Conservation (phyloP, 2,888 invertebrate genomes). For the Andricus quercusramuli region DNA sequence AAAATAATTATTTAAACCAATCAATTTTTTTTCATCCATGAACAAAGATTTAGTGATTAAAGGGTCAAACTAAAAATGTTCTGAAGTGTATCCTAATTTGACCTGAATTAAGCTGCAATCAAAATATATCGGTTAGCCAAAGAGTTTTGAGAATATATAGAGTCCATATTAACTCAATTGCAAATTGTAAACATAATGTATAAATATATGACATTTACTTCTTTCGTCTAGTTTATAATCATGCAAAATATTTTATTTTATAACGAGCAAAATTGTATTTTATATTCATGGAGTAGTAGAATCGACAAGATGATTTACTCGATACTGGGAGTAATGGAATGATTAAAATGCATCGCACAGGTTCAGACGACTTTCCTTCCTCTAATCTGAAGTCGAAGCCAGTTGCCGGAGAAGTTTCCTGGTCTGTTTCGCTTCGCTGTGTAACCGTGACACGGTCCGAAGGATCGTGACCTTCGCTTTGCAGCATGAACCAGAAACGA, state of each 20-base stretch:
- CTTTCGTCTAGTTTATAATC: neutral
- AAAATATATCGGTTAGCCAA: too few species aligned
- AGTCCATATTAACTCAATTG: too few species aligned
- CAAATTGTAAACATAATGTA: too few species aligned
- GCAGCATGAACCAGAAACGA: slow-evolving; percentile 40
- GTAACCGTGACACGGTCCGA: slow-evolving; percentile 27
- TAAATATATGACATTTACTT: neutral
- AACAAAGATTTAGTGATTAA: too few species aligned
- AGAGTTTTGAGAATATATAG: too few species aligned
- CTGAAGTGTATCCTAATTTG: too few species aligned
- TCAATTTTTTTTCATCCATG: too few species aligned
- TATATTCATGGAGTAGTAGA: neutral
- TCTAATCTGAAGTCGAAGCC: slow-evolving; percentile 19
- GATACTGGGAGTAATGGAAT: neutral
- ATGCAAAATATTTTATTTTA: too few species aligned
- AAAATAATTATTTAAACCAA: too few species aligned
- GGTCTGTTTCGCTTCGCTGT: slow-evolving; percentile 16
- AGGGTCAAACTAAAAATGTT: too few species aligned
- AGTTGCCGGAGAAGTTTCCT: slow-evolving; percentile 24
- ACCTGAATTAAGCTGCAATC: too few species aligned
- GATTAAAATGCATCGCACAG: slow-evolving; percentile 33
- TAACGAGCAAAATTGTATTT: neutral
- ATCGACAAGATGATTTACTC: neutral
- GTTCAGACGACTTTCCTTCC: slow-evolving; percentile 14
- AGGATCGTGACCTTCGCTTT: slow-evolving; percentile 41